Base-by-base conservation (phyloP, 2,113 vertebrate genomes). In the Phalacrocorax aristotelis region DNA sequence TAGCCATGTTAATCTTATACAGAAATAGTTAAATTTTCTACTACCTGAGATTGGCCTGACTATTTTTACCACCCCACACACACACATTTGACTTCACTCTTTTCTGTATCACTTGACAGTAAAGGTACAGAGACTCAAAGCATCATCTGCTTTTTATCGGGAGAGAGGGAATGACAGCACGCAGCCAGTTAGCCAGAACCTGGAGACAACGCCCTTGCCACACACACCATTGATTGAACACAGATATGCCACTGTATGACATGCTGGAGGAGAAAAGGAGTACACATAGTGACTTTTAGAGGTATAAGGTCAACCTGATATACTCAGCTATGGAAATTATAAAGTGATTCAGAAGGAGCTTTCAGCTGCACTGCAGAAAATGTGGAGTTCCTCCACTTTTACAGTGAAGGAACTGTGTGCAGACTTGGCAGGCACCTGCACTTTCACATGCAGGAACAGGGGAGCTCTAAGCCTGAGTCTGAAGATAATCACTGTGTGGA, bases 31-130 rank as follows among this genome's bases (percentile, higher is more conserved):
- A 77, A 48, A 57, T 77, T 68, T 90, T 76, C 26, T 64, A 0
- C 17, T 58, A 15, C 13, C 19, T 0, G 0, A 62, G 38, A 51
- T 29, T 46, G 11, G 1, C 13, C 11, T 70, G 38, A 42, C 6
- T n/a, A 42, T 51, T 89, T 93, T 58, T 87, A 25, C 8, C 2
- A 8, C 4, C 1, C 8, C 3, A n/a, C 4, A 2, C 4, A 4
- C 6, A 20, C 22, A 14, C 14, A 6, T 68, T 55, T 74, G 4
- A 15, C 30, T 88, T 83, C 8, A 42, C 75, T 58, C 20, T 60
- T 58, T 32, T 42, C 15, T 71, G 30, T 11, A 20, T 71, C 51
- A 26, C 42, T 32, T 58, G 38, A 42, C 30, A 83, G 29, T 27
- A 44, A 68, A 68, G 40, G 17, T 74, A 34, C 21, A 77, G 54